phyloP scores from a whole-genome alignment of 2,113 vertebrate species.

The Mormyrus iriodes region DNA sequence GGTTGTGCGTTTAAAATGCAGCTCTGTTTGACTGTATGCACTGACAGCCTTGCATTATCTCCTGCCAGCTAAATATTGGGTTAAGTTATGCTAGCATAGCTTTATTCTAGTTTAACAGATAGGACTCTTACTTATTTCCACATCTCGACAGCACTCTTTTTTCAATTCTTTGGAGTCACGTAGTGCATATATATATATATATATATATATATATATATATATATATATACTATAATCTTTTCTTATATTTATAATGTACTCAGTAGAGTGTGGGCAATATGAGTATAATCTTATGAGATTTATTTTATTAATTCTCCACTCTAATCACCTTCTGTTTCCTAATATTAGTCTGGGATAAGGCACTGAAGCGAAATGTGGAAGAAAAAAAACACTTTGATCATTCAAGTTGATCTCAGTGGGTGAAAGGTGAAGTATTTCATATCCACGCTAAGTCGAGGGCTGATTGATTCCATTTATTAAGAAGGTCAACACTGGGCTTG shows the following conservation, averaged over 20 bases:
- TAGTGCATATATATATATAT: neutral
- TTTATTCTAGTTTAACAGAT: neutral
- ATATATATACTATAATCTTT: neutral
- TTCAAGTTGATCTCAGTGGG: conserved; percentile 37
- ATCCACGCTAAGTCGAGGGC: conserved; percentile 50
- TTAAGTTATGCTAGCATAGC: neutral
- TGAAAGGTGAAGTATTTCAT: conserved; percentile 47
- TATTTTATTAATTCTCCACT: conserved; percentile 2
- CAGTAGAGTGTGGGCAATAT: neutral
- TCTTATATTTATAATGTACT: neutral
- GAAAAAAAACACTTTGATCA: conserved; percentile 42
- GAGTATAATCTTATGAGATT: neutral
- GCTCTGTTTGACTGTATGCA: neutral
- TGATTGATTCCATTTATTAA: conserved; percentile 54
- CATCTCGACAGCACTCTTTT: neutral
- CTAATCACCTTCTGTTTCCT: neutral
- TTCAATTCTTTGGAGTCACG: neutral
- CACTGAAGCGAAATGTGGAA: conserved; percentile 28
- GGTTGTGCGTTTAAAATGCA: neutral
- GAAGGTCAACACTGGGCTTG: conserved; percentile 38
- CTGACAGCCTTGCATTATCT: neutral
- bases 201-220: neutral
- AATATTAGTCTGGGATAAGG: neutral
- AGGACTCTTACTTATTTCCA: neutral
- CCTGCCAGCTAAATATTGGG: neutral